Percentiles rank a stretch among this genome's conserved stretches.
Conservation (phyloP, 1,140 invertebrate species). For the Idris sp. region DNA sequence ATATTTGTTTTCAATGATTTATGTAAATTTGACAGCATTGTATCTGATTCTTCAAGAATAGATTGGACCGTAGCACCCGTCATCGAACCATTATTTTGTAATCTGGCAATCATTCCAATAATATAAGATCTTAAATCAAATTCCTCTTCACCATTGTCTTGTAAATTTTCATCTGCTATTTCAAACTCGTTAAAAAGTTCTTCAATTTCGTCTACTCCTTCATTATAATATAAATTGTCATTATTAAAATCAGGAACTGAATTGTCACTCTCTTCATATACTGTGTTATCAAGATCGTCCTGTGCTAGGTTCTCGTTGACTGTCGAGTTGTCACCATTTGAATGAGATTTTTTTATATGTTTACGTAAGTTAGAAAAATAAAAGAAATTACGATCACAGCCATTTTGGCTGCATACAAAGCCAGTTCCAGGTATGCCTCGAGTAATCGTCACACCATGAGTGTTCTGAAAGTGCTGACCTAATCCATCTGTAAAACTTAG, state of each 20-base stretch:
- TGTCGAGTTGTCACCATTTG: background rate
- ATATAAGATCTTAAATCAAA: constrained; percentile 22
- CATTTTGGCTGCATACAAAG: constrained; percentile 26
- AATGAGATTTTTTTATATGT: constrained; percentile 13
- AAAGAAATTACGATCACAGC: constrained; percentile 5
- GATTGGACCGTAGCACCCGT: constrained; percentile 21
- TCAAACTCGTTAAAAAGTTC: too few species aligned
- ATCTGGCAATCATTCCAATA: constrained; percentile 36
- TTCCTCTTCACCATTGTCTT: constrained; percentile 12
- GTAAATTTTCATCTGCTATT: too few species aligned
- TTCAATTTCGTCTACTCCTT: too few species aligned
- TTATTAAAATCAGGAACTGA: too few species aligned
- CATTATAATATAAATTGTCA: too few species aligned
- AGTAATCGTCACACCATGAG: constrained; percentile 18
- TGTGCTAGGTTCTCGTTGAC: too few species aligned
- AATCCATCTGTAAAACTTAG: background rate
- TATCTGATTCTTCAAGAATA: constrained; percentile 34
- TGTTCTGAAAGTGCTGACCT: background rate
- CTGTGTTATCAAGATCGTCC: background rate
- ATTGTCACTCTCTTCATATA: background rate
- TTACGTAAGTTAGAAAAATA: constrained; percentile 21
- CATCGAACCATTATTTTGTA: constrained; percentile 36
- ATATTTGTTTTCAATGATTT: constrained; percentile 31
- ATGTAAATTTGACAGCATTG: constrained; percentile 7
- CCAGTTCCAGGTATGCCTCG: constrained; percentile 2